phyloP scores from a whole-genome alignment of 2,113 vertebrate genomes.

The Macquaria ambigua region DNA sequence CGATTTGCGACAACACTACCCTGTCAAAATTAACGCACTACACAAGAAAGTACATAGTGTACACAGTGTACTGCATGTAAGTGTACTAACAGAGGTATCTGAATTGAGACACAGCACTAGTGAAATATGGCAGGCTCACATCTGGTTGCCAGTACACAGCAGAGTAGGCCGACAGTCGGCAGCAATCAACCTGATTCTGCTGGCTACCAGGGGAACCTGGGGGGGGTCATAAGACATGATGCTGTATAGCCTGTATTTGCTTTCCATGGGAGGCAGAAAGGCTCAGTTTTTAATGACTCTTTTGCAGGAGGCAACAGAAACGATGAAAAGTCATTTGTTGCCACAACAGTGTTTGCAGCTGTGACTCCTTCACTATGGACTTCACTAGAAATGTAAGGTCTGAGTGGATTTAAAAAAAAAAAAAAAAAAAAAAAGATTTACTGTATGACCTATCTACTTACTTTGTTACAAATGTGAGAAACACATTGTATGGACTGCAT shows the following conservation, averaged over 20 bases:
- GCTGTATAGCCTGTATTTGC: slow-evolving; percentile 4
- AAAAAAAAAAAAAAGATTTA: slow-evolving; percentile 12
- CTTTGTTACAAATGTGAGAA: slow-evolving; percentile 49
- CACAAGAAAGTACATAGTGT: too few relatives aligned
- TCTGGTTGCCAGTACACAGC: background rate
- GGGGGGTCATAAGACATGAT: background rate
- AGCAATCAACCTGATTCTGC: background rate
- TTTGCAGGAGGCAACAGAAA: slow-evolving; percentile 31
- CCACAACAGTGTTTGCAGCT: slow-evolving; percentile 16
- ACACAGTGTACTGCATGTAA: too few relatives aligned
- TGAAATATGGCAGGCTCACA: background rate
- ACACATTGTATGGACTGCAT: slow-evolving; percentile 28
- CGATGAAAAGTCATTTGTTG: slow-evolving; percentile 26
- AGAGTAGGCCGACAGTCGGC: background rate
- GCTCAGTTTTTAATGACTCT: slow-evolving; percentile 22
- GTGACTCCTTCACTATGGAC: background rate
- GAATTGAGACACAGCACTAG: background rate
- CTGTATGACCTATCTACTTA: background rate
- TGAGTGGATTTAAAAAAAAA: slow-evolving; percentile 5
- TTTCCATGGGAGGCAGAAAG: slow-evolving; percentile 14
- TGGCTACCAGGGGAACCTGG: background rate
- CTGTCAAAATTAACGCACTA: too few relatives aligned
- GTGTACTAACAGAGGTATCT: too few relatives aligned
- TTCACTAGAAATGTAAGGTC: background rate
- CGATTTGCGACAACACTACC: too few relatives aligned